phyloP scores from a whole-genome alignment of 2,113 vertebrate genomes.

The Pygathrix nemaeus region DNA sequence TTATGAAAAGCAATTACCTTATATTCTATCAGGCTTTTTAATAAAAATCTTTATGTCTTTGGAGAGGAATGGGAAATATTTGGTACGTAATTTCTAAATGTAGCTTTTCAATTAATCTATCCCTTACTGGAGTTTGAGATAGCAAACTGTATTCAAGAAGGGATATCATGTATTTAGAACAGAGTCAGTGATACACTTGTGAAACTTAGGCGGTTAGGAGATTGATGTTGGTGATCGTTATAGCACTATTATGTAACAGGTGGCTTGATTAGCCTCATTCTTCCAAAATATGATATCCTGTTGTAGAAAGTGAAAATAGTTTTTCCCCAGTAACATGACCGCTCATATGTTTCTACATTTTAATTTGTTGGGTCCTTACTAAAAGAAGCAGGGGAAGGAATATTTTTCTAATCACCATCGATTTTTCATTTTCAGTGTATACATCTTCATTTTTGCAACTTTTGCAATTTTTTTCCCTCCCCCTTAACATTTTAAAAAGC shows the following conservation, averaged over 20 bases:
- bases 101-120: not conserved
- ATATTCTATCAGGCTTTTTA: not conserved
- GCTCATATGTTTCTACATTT: not conserved
- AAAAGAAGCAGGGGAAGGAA: not conserved
- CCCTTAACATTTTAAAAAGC: not conserved
- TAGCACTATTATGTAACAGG: not conserved
- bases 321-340: not conserved
- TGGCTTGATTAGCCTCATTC: conserved; percentile 35
- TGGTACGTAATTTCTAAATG: conserved; percentile 15
- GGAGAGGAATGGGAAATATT: not conserved
- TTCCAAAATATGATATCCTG: not conserved
- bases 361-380: conserved; percentile 1
- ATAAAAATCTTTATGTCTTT: not conserved
- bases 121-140: not conserved
- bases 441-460: conserved; percentile 48
- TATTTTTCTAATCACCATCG: not conserved
- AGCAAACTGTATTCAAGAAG: not conserved
- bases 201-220: conserved; percentile 10
- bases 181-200: not conserved
- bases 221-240: not conserved
- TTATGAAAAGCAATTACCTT: not conserved
- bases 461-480: conserved; percentile 45
- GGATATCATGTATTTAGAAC: not conserved
- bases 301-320: not conserved
- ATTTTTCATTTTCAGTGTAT: conserved; percentile 38